phyloP scores from a whole-genome alignment of 2,797 vertebrate species.

The Sparidentex hasta region DNA sequence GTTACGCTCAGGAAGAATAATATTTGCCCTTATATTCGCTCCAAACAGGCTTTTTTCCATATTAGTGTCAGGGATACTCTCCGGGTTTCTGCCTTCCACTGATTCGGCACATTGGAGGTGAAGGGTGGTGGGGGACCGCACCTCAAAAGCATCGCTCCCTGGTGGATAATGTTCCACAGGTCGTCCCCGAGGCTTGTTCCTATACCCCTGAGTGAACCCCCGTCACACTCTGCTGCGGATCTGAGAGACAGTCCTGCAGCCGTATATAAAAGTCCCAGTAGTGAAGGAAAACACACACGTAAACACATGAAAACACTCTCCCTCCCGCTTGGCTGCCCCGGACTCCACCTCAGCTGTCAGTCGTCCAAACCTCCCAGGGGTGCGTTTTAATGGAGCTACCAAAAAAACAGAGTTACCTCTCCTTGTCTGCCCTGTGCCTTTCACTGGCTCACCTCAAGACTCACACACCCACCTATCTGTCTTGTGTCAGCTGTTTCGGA shows the following conservation, averaged over 20 bases:
- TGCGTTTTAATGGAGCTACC: conserved; percentile 73
- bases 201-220: conserved; percentile 69
- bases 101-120: conserved; percentile 80
- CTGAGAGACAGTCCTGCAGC: conserved; percentile 61
- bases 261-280: conserved; percentile 65
- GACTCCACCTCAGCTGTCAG: conserved; percentile 81
- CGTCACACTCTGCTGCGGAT: conserved; percentile 44
- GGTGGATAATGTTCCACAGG: conserved; percentile 71
- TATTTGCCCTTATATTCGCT: conserved; percentile 89
- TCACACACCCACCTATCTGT: conserved; percentile 77
- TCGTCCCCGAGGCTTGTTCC: conserved; percentile 52
- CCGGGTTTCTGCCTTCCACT: conserved; percentile 81
- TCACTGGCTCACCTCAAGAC: conserved; percentile 69
- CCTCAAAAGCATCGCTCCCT: conserved; percentile 71
- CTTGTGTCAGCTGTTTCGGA: conserved; percentile 81
- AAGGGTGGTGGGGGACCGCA: conserved; percentile 68
- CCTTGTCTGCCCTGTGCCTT: conserved; percentile 61
- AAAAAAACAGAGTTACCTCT: conserved; percentile 72
- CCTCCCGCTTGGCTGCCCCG: conserved; percentile 68
- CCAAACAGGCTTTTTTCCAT: conserved; percentile 90
- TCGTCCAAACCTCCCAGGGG: conserved; percentile 78
- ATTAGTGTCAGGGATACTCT: conserved; percentile 88
- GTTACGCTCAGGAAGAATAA: conserved; percentile 91
- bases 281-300: conserved; percentile 80
- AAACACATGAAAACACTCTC: conserved; percentile 81